Percentiles rank a stretch among this genome's conserved stretches.
Evolutionary conservation across 2,888 invertebrate species (phyloP).

Genomic region (Xylophagus ater): DNA sequence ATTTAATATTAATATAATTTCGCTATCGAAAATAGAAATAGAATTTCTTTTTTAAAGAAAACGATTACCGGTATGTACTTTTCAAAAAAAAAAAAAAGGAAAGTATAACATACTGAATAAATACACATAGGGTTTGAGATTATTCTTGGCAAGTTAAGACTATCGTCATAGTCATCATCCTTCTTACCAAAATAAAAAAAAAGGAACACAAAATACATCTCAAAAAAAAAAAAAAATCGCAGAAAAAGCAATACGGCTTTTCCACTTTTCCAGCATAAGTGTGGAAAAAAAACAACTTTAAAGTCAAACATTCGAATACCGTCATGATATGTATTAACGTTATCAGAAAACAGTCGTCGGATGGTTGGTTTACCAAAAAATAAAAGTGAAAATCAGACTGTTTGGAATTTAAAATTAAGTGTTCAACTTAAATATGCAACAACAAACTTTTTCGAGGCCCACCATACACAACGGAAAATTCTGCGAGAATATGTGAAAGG

Average conservation of each 20-base stretch:
- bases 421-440: slow-evolving; percentile 18
- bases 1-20: background rate
- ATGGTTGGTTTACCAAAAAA: background rate
- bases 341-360: background rate
- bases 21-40: too few species aligned
- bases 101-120: background rate
- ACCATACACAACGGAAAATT: too few species aligned
- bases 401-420: slow-evolving; percentile 22
- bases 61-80: background rate
- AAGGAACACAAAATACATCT: too few species aligned
- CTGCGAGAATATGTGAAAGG: too few species aligned
- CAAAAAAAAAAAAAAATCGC: background rate
- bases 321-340: background rate
- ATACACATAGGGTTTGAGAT: background rate
- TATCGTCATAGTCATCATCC: background rate
- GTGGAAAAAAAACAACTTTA: background rate
- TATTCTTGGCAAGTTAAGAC: background rate
- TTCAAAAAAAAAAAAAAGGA: background rate
- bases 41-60: too few species aligned
- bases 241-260: background rate
- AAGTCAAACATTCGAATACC: background rate
- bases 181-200: too few species aligned
- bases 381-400: slow-evolving; percentile 20
- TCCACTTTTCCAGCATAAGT: background rate
- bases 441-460: slow-evolving; percentile 12